Base-by-base conservation (phyloP, 2,888 invertebrate genomes). In the Seira musarum region DNA sequence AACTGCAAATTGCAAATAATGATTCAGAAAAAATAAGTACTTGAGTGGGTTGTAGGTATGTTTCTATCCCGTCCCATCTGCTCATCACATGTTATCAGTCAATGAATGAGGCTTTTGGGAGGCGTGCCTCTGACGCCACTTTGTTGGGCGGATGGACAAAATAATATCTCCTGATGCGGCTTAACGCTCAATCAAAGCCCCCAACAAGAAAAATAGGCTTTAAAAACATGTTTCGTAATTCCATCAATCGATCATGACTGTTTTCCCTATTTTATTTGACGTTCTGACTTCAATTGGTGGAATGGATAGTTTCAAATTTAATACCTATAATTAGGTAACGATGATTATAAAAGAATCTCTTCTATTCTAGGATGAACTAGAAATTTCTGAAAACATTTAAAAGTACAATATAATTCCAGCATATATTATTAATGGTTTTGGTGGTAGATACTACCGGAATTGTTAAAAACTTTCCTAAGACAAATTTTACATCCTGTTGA, bases 101-200 rank as follows among this genome's bases (percentile, higher is more conserved):
- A 73, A 65, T 73, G 63, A 71, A n/a, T 71, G 64, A 53, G 40
- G 49, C 10, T 64, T 53, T 13, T 8, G 53, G 79, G 79, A 79
- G 79, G 79, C 57, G 79, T 79, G 79, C 57, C 79, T 73, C 73
- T 79, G 79, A 79, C 79, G 79, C 73, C 71, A 71, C 65, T 30
- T 61, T 30, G 22, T 22, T 60, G 17, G n/a, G 67, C 68, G 64
- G 65, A 77, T 53, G 70, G 66, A 65, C 60, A 70, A 17, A 73
- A 19, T 40, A 30, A n/a, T n/a, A 76, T 61, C 73, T 64, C 65
- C 73, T 73, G 73, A 73, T 73, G 53, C 8, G 53, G 53, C 53
- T 53, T 53, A 53, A 46, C 46, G 5, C 13, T 30, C 30, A 30
- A 30, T 30, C 30, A 5, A 30, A 30, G 17, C n/a, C 57, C 53